Conservation (phyloP, 2,113 vertebrate species). For the Labeo rohita region DNA sequence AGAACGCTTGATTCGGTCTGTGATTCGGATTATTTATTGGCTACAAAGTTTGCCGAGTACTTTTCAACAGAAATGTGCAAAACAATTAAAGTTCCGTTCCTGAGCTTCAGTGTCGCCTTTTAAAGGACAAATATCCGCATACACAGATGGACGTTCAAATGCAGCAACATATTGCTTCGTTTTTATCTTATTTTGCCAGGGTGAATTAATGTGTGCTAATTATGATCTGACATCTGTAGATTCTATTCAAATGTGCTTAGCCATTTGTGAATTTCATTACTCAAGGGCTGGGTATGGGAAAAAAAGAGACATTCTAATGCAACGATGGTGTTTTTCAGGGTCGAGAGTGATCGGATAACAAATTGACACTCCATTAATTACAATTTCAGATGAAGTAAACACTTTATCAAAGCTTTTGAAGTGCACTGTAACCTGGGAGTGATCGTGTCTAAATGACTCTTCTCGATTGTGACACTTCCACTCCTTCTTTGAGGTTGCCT, state of each 20-base stretch:
- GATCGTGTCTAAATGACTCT: conserved; percentile 55
- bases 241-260: conserved; percentile 22
- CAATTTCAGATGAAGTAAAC: conserved; percentile 28
- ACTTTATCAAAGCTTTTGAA: conserved; percentile 44
- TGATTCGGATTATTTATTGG: conserved; percentile 53
- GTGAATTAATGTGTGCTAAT: conserved; percentile 17
- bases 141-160: conserved; percentile 11
- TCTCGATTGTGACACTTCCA: conserved; percentile 54
- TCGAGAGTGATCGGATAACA: conserved; percentile 14
- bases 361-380: conserved; percentile 45
- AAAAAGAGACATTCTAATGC: conserved; percentile 19
- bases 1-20: conserved; percentile 69
- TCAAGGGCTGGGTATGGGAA: neutral
- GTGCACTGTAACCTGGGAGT: conserved; percentile 51
- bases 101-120: conserved; percentile 16
- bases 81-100: conserved; percentile 38
- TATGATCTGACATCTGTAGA: conserved; percentile 27
- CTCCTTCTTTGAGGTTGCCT: conserved; percentile 62
- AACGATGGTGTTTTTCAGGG: conserved; percentile 9
- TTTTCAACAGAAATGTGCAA: conserved; percentile 45
- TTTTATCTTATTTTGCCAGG: neutral
- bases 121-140: conserved; percentile 18
- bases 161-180: neutral
- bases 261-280: conserved; percentile 9
- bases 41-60: conserved; percentile 40